phyloP scores from a whole-genome alignment of 1,140 invertebrate species.

The Antheraea pernyi region DNA sequence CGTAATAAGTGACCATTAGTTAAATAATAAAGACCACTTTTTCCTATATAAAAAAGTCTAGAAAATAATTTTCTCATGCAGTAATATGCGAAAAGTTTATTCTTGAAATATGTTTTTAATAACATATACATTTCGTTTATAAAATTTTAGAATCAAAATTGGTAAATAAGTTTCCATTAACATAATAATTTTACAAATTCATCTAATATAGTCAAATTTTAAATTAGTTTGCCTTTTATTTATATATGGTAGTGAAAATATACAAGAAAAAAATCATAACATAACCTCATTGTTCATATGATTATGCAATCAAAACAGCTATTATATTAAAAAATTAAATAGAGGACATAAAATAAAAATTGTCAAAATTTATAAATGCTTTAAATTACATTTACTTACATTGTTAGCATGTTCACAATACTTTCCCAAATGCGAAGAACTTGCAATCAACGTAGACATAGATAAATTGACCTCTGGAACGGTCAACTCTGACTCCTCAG shows the following conservation, averaged over 20 bases:
- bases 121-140: too few relatives aligned
- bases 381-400: conserved; percentile 82
- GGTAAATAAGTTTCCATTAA: too few relatives aligned
- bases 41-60: too few relatives aligned
- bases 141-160: too few relatives aligned
- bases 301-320: conserved; percentile 64
- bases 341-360: not conserved
- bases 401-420: conserved; percentile 94
- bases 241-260: not conserved
- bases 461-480: conserved; percentile 93
- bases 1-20: too few relatives aligned
- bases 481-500: conserved; percentile 91
- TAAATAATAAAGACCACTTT: too few relatives aligned
- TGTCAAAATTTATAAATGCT: conserved; percentile 6
- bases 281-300: conserved; percentile 57
- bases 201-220: too few relatives aligned
- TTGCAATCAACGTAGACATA: conserved; percentile 88
- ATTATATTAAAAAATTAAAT: conserved; percentile 20
- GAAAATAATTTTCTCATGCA: too few relatives aligned
- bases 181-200: too few relatives aligned
- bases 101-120: too few relatives aligned
- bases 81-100: too few relatives aligned
- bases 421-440: conserved; percentile 94
- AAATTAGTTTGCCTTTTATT: too few relatives aligned
- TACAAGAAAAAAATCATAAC: conserved; percentile 39